Conservation (phyloP, 2,113 vertebrate genomes). For the Isichthys henryi region DNA sequence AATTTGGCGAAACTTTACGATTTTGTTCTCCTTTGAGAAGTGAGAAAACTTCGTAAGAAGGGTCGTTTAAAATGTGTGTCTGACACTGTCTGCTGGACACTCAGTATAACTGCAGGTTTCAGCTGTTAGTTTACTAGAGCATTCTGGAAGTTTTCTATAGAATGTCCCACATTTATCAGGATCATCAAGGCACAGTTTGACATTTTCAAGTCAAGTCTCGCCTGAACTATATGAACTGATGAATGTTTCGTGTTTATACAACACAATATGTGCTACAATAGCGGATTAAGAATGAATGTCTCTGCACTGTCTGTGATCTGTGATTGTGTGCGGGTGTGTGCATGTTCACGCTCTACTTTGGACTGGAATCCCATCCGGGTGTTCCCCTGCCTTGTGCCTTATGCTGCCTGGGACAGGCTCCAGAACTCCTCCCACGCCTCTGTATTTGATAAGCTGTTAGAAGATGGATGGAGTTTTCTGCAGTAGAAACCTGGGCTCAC, state of each 20-base stretch:
- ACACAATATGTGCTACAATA: background rate
- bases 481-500: background rate
- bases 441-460: background rate
- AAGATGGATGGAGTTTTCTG: background rate
- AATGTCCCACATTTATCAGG: background rate
- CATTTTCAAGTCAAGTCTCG: background rate
- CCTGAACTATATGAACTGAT: background rate
- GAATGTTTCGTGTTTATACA: background rate
- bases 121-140: background rate
- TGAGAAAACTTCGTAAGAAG: background rate
- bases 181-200: background rate
- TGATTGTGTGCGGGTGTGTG: background rate
- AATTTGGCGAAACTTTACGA: background rate
- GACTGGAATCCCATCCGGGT: background rate
- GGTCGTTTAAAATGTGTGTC: slow-evolving; percentile 9
- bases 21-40: background rate
- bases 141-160: background rate
- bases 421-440: background rate
- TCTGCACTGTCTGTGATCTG: background rate
- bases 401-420: background rate
- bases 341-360: background rate
- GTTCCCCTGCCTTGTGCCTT: background rate
- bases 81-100: slow-evolving; percentile 15
- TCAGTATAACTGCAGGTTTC: background rate
- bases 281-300: background rate